Evolutionary conservation across 2,113 vertebrate genomes (phyloP).

Genomic region (Mustelus asterias): DNA sequence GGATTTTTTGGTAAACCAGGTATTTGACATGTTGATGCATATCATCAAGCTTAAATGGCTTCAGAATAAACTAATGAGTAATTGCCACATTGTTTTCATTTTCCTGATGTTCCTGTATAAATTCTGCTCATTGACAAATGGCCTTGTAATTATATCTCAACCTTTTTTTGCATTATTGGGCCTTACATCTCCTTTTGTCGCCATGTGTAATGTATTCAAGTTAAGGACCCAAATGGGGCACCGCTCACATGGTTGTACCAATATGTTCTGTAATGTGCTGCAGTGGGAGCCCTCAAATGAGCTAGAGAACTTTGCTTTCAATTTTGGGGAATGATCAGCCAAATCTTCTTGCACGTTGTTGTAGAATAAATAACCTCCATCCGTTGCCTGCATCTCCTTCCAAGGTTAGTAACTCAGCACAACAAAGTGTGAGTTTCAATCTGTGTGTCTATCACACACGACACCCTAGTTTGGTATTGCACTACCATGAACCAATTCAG

Average conservation of each 20-base stretch:
- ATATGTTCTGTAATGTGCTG: background rate
- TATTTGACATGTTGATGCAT: background rate
- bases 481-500: background rate
- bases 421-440: background rate
- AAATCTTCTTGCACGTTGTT: background rate
- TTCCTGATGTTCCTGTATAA: background rate
- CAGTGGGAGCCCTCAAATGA: background rate
- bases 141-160: background rate
- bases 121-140: background rate
- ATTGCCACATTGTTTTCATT: background rate
- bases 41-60: background rate
- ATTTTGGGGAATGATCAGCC: background rate
- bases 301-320: background rate
- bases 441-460: background rate
- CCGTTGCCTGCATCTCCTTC: background rate
- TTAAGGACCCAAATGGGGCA: background rate
- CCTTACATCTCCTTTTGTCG: background rate
- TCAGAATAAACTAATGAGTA: background rate
- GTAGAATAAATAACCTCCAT: background rate
- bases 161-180: background rate
- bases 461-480: background rate
- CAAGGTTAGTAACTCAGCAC: background rate
- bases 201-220: background rate
- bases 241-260: background rate
- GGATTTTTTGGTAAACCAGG: background rate